Percentiles rank a stretch among this genome's conserved stretches.
phyloP scores from a whole-genome alignment of 2,113 vertebrate genomes.

The Columba livia region DNA sequence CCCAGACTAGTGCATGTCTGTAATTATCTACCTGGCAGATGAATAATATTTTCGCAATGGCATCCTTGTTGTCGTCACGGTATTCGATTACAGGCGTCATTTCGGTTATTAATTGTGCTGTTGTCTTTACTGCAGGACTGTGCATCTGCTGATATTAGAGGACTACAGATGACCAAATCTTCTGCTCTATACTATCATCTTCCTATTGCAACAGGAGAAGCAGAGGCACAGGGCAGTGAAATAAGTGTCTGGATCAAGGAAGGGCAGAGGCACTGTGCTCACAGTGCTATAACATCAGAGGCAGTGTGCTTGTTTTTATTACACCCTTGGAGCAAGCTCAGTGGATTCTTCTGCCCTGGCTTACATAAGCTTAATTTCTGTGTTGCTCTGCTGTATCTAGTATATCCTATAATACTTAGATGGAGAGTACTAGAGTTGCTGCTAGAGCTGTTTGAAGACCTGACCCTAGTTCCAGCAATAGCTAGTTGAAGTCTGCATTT shows the following conservation, averaged over 20 bases:
- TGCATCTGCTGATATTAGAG: neutral
- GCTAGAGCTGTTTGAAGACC: neutral
- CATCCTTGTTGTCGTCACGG: neutral
- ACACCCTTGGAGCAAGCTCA: neutral
- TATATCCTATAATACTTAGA: neutral
- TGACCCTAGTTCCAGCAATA: neutral
- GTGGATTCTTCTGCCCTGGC: neutral
- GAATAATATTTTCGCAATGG: neutral
- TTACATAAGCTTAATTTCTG: neutral
- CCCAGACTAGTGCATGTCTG: neutral
- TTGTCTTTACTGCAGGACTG: neutral
- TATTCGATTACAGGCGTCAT: neutral
- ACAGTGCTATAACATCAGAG: neutral
- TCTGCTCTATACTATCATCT: neutral
- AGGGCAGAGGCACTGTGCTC: neutral
- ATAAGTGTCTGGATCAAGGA: neutral
- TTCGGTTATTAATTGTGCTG: neutral
- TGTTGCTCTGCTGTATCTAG: neutral
- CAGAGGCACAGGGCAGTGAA: neutral
- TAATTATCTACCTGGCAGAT: neutral
- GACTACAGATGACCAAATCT: neutral
- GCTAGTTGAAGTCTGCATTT: neutral
- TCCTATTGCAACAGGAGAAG: neutral
- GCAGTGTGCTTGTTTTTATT: neutral
- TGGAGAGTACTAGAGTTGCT: neutral